These are phyloP conservation scores for Caenorhabditis doughertyi DNA, from an alignment of 2,888 invertebrate genomes.

Conservation along the genomic window DNA sequence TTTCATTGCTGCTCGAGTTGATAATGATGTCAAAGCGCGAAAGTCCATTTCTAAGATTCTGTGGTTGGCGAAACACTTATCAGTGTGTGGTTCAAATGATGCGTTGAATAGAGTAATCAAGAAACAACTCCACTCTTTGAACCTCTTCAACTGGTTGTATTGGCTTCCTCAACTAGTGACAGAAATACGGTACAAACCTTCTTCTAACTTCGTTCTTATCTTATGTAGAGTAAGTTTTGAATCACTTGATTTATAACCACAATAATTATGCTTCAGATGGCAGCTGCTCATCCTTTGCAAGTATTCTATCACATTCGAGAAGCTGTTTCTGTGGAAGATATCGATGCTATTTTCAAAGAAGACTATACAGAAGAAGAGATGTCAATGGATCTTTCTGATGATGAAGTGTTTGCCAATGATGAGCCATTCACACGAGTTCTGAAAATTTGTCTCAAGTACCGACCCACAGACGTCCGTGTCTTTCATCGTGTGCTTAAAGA, in stretches of 20 bases:
- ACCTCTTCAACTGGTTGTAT: conserved; percentile 77
- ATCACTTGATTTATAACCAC: not conserved
- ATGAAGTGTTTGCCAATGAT: conserved; percentile 36
- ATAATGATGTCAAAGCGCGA: conserved; percentile 72
- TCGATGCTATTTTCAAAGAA: conserved; percentile 34
- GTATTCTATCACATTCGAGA: conserved; percentile 65
- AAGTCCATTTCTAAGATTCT: conserved; percentile 71
- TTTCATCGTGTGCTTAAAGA: conserved; percentile 65
- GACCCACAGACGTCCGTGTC: conserved; percentile 62
- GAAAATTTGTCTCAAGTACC: conserved; percentile 45
- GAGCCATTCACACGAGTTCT: conserved; percentile 41
- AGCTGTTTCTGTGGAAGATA: conserved; percentile 28
- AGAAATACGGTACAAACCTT: conserved; percentile 53
- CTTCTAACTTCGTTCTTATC: conserved; percentile 48
- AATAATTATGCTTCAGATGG: too few relatives aligned
- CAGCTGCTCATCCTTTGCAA: conserved; percentile 66
- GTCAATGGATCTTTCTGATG: conserved; percentile 30
- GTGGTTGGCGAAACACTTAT: conserved; percentile 68
- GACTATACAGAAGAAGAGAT: conserved; percentile 42
- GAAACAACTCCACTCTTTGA: conserved; percentile 68
- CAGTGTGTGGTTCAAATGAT: conserved; percentile 50
- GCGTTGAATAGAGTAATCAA: conserved; percentile 69
- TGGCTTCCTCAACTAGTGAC: conserved; percentile 76
- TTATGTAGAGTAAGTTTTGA: conserved; percentile 52
- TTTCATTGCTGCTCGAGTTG: conserved; percentile 74